These are phyloP conservation scores for Brachionus asplanchnoidis DNA, from an alignment of 1,140 invertebrate genomes.

Conservation along the genomic window DNA sequence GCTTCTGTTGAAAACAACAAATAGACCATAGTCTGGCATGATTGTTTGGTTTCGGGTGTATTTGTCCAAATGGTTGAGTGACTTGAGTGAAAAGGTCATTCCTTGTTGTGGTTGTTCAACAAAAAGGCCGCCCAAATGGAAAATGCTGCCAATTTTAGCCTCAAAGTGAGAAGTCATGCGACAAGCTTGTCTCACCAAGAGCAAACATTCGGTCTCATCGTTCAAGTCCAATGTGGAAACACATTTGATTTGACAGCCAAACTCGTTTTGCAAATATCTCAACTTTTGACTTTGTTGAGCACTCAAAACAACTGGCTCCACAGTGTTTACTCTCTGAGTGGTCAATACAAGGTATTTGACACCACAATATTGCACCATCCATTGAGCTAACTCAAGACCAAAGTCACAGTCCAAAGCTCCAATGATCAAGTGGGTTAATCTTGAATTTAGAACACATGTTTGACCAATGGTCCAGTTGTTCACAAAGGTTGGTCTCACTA, in stretches of 20 bases:
- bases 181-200: not conserved
- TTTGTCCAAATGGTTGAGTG: not conserved
- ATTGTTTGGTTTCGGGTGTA: not conserved
- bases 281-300: slow-evolving; percentile 5
- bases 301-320: not conserved
- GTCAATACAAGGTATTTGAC: slow-evolving; percentile 4
- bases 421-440: not conserved
- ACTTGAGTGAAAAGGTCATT: not conserved
- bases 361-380: slow-evolving; percentile 28
- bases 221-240: slow-evolving; percentile 18
- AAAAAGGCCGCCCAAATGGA: not conserved
- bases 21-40: slow-evolving; percentile 28
- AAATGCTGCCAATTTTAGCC: not conserved
- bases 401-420: slow-evolving; percentile 25
- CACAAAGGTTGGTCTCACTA: not conserved
- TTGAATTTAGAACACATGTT: not conserved
- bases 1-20: slow-evolving; percentile 1
- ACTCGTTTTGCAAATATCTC: slow-evolving; percentile 23
- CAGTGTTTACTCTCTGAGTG: not conserved
- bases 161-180: slow-evolving; percentile 24
- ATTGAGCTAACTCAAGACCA: slow-evolving; percentile 18
- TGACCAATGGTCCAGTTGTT: not conserved
- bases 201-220: not conserved
- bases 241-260: not conserved
- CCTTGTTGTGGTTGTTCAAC: slow-evolving; percentile 1